Evolutionary conservation across 2,888 invertebrate species (phyloP).

Genomic region (Norana najaformis): DNA sequence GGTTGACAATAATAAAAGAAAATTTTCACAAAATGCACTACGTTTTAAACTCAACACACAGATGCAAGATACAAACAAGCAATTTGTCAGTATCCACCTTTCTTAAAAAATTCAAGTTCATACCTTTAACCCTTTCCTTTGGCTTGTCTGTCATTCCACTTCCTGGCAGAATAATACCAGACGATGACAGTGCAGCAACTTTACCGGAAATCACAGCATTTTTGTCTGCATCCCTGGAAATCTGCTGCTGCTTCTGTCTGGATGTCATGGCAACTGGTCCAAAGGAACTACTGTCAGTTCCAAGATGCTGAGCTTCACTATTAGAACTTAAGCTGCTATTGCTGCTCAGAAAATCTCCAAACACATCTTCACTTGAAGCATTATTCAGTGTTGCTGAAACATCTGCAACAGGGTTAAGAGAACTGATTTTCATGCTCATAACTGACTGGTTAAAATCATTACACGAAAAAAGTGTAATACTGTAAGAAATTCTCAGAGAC

Average conservation of each 20-base stretch:
- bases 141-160: not conserved
- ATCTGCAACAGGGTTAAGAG: not conserved
- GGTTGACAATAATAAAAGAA: not conserved
- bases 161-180: conserved; percentile 13
- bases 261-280: not conserved
- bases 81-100: not conserved
- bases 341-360: conserved; percentile 55
- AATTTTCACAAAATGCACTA: not conserved
- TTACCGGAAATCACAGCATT: not conserved
- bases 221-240: not conserved
- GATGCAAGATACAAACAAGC: not conserved
- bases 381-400: not conserved
- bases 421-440: not conserved
- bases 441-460: no score
- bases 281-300: not conserved
- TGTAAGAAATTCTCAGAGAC: no score
- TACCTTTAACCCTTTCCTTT: not conserved
- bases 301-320: not conserved
- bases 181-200: not conserved
- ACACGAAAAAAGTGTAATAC: no score
- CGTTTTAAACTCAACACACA: not conserved
- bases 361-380: conserved; percentile 48
- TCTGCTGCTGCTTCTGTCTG: not conserved
- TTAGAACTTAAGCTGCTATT: not conserved
- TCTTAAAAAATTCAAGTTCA: not conserved